Base-by-base conservation (phyloP, 2,888 invertebrate species). In the Lamproptera curius region DNA sequence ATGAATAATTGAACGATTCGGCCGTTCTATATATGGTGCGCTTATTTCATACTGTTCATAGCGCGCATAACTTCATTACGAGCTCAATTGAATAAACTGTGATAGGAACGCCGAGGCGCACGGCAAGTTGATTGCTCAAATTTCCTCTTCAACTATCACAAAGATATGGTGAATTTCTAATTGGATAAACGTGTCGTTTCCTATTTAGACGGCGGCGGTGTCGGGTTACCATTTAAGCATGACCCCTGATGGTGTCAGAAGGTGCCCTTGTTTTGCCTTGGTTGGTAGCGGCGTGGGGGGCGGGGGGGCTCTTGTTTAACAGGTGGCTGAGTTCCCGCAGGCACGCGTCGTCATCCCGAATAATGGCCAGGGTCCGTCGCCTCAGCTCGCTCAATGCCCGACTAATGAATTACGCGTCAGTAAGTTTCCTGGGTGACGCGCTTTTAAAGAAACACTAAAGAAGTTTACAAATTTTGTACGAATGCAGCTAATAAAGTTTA, bases 101-200 rank as follows among this genome's bases (percentile, higher is more conserved):
- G 80, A 86, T 86, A 85, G 85, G 80, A 83, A 79, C 67, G 64
- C 72, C 70, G 81, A 81, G 76, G 82, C 83, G 80, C 83, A 82
- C 82, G 76, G 84, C 78, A 80, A 80, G 80, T 80, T 85, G 86
- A 87, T 87, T 86, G 85, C 86, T 87, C 85, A 82, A 86, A 86
- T 86, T 86, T 86, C 86, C 87, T 87, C 79, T 81, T 86, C 86
- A 85, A 81, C 86, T 86, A 85, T 86, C 81, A 85, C 86, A 85
- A 85, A 87, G 87, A 86, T 87, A 87, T 86, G 87, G 87, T 87
- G 87, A 87, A 87, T 87, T 87, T 87, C 87, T 86, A 86, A 87
- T 87, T 87, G 87, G 85, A 87, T 87, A 87, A 87, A 85, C 86
- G 85, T 86, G 87, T 87, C 85, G 84, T 83, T 87, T 87, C 87